A percentile compares a stretch with the other conserved stretches of the same genome.
Conservation (phyloP, 2,888 invertebrate genomes). For the Drosophila picticornis region DNA sequence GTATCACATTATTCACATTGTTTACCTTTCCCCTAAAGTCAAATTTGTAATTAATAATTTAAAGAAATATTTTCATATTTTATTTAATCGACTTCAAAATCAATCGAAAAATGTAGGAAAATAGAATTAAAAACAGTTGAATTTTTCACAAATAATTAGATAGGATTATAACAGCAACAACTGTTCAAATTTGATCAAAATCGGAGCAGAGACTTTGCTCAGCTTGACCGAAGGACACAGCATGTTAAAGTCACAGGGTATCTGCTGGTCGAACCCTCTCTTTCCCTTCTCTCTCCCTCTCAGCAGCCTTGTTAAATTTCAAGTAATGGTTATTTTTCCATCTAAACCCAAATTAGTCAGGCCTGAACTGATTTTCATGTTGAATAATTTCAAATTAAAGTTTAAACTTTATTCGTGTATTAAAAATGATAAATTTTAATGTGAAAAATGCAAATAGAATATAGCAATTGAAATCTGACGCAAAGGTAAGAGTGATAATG, state of each 20-base stretch:
- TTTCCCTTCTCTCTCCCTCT: not conserved
- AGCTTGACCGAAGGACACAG: not conserved
- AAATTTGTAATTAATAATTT: not conserved
- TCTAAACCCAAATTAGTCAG: not conserved
- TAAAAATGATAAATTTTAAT: not conserved
- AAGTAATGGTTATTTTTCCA: not conserved
- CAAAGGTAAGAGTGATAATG: not conserved
- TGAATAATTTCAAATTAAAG: not conserved
- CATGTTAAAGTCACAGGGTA: not conserved
- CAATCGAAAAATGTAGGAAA: not conserved
- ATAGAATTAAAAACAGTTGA: not conserved
- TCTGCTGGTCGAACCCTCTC: not conserved
- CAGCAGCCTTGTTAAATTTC: not conserved
- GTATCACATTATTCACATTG: not conserved
- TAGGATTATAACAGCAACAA: not conserved
- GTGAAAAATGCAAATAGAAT: not conserved
- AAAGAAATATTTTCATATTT: not conserved
- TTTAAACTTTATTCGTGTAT: not conserved
- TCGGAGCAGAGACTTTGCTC: not conserved
- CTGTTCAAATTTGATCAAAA: not conserved
- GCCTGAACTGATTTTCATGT: not conserved
- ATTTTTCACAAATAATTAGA: not conserved
- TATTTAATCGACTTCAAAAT: not conserved
- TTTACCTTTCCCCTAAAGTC: not conserved
- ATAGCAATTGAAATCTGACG: not conserved